These are phyloP conservation scores for Thunnus albacares DNA, from an alignment of 2,797 vertebrate genomes.

Conservation along the genomic window DNA sequence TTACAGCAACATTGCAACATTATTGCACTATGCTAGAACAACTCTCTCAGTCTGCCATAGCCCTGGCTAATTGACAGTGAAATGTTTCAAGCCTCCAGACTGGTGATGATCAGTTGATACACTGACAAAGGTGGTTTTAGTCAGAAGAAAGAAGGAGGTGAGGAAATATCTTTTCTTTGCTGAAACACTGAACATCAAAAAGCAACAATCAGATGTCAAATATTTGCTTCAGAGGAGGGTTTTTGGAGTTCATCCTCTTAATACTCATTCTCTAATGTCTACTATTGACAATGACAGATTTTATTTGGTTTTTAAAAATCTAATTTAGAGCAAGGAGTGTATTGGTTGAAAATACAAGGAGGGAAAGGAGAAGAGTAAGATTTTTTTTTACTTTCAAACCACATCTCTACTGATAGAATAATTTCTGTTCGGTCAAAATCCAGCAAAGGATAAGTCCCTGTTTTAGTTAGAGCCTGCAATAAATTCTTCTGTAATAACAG, in stretches of 20 bases:
- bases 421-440: constrained; percentile 26
- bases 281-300: not conserved
- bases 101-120: constrained; percentile 25
- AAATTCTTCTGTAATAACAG: constrained; percentile 30
- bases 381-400: constrained; percentile 23
- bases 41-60: not conserved
- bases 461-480: constrained; percentile 1
- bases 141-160: not conserved
- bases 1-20: constrained; percentile 46
- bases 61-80: constrained; percentile 29
- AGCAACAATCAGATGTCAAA: not conserved
- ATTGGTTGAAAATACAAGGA: not conserved
- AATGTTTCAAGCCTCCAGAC: not conserved
- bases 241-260: not conserved
- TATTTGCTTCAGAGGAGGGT: not conserved
- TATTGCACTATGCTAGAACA: constrained; percentile 38
- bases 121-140: constrained; percentile 13
- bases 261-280: not conserved
- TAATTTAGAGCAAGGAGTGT: not conserved
- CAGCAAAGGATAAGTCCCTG: constrained; percentile 7
- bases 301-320: not conserved
- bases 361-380: not conserved
- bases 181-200: not conserved
- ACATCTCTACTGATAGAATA: not conserved
- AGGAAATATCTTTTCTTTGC: constrained; percentile 5